Conservation (phyloP, 1,140 invertebrate genomes). For the Pachypsylla venusta region DNA sequence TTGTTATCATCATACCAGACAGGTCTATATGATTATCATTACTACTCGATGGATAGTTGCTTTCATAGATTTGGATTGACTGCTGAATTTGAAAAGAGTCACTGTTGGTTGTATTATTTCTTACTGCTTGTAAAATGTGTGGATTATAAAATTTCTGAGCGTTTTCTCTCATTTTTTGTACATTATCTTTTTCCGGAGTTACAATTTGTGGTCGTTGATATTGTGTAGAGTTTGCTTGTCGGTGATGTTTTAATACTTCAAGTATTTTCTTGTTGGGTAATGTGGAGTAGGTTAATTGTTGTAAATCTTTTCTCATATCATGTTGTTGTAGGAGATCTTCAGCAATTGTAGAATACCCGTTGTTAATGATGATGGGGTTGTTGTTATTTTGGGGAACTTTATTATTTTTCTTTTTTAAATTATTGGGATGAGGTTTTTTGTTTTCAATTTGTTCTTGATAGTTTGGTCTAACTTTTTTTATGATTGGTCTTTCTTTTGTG, state of each 20-base stretch:
- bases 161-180: slow-evolving; percentile 5
- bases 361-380: too few relatives aligned
- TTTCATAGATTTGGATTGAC: not conserved
- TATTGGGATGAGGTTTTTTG: not conserved
- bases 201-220: not conserved
- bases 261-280: not conserved
- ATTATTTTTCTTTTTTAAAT: slow-evolving; percentile 2
- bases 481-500: not conserved
- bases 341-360: not conserved
- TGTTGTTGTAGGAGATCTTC: slow-evolving; percentile 1
- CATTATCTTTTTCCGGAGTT: not conserved
- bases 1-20: not conserved
- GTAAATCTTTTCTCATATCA: not conserved
- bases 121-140: slow-evolving; percentile 1
- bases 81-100: not conserved
- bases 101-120: not conserved
- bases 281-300: not conserved
- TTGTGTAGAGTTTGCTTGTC: not conserved
- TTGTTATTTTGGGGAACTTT: too few relatives aligned
- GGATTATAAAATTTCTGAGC: slow-evolving; percentile 8
- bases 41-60: not conserved
- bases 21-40: not conserved
- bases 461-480: not conserved
- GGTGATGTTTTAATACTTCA: not conserved
- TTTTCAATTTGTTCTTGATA: not conserved